phyloP scores from a whole-genome alignment of 2,113 vertebrate genomes.

The Coturnix japonica region DNA sequence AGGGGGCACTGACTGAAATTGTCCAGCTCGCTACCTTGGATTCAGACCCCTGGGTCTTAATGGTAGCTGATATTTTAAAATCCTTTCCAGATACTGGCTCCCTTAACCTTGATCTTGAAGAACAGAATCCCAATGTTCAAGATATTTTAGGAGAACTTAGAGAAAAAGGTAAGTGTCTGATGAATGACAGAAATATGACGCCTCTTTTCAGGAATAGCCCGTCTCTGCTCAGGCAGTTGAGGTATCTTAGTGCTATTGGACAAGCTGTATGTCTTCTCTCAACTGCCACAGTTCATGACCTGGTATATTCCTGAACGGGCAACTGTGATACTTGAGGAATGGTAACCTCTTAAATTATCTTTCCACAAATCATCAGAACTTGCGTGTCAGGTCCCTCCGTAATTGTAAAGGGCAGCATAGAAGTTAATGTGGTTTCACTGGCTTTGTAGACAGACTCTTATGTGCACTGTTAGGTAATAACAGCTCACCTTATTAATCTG shows the following conservation, averaged over 20 bases:
- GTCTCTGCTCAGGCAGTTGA: background rate
- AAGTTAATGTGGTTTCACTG: background rate
- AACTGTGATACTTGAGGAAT: background rate
- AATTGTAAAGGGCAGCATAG: background rate
- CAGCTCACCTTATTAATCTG: background rate
- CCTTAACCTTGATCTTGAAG: slow-evolving; percentile 95
- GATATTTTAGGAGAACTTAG: slow-evolving; percentile 95
- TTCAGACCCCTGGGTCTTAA: slow-evolving; percentile 98
- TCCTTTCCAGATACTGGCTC: slow-evolving; percentile 97
- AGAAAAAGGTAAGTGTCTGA: slow-evolving; percentile 87
- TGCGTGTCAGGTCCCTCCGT: background rate
- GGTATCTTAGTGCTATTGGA: background rate
- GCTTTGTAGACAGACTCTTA: background rate
- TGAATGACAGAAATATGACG: background rate
- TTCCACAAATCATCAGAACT: background rate
- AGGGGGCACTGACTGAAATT: slow-evolving; percentile 93
- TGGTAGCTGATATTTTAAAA: slow-evolving; percentile 98
- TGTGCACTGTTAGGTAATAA: background rate
- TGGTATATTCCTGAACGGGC: background rate
- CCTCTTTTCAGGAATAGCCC: background rate
- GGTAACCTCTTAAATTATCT: background rate
- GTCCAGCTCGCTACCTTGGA: slow-evolving; percentile 96
- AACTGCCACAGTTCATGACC: background rate
- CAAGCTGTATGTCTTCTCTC: background rate
- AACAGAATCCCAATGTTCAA: slow-evolving; percentile 98